These are phyloP conservation scores for Epirrhoe alternata DNA, from an alignment of 2,888 invertebrate genomes.

Conservation along the genomic window DNA sequence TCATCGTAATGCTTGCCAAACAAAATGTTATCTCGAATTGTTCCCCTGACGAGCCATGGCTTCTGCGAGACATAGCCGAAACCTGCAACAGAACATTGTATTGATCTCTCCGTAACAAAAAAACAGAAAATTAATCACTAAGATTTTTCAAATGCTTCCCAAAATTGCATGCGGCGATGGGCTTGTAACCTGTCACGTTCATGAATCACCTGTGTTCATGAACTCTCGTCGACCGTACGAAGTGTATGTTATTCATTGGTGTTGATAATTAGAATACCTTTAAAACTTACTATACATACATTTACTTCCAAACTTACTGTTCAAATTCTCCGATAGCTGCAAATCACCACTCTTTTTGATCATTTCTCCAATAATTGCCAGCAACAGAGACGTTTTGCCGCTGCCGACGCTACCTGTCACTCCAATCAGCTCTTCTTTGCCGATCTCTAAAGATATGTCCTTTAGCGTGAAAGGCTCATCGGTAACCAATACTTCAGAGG, in stretches of 20 bases:
- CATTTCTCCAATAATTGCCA: conserved; percentile 94
- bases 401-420: conserved; percentile 95
- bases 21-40: conserved; percentile 96
- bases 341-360: conserved; percentile 88
- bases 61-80: conserved; percentile 95
- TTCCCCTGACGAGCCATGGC: conserved; percentile 96
- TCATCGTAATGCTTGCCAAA: conserved; percentile 95
- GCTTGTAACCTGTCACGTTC: too few relatives aligned
- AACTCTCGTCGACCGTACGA: too few relatives aligned
- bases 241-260: too few relatives aligned
- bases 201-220: too few relatives aligned
- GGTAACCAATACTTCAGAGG: conserved; percentile 51
- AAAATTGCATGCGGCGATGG: too few relatives aligned
- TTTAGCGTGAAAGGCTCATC: conserved; percentile 67
- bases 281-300: too few relatives aligned
- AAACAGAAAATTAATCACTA: too few relatives aligned
- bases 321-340: conserved; percentile 87
- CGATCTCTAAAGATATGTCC: conserved; percentile 68
- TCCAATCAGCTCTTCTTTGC: conserved; percentile 92
- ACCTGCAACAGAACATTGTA: conserved; percentile 66
- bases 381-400: conserved; percentile 95
- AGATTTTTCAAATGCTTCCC: too few relatives aligned
- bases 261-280: too few relatives aligned
- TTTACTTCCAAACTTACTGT: conserved; percentile 72
- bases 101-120: too few relatives aligned